These are phyloP conservation scores for Trichogramma pretiosum DNA, from an alignment of 1,140 invertebrate genomes.

Conservation along the genomic window DNA sequence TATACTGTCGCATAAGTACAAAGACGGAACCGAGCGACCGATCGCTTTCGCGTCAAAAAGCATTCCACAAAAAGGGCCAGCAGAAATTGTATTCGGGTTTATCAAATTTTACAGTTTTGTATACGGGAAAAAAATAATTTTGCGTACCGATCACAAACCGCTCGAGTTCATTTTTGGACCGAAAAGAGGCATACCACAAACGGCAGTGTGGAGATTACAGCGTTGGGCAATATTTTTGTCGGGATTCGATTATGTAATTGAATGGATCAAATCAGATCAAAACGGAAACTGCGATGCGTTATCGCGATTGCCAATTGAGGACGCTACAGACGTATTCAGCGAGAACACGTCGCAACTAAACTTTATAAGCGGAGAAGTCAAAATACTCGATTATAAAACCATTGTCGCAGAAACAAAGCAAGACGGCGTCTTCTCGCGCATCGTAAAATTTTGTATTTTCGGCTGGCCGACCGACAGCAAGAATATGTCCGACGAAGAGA, in stretches of 20 bases:
- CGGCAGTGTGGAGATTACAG: conserved; percentile 28
- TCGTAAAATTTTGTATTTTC: neutral
- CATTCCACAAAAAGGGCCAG: conserved; percentile 42
- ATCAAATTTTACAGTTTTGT: conserved; percentile 40
- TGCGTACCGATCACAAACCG: conserved; percentile 45
- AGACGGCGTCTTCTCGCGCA: neutral
- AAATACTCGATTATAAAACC: neutral
- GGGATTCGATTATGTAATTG: conserved; percentile 29
- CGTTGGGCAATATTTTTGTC: conserved; percentile 31
- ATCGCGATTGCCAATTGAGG: conserved; percentile 15
- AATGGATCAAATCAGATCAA: conserved; percentile 27
- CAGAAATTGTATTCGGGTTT: conserved; percentile 40
- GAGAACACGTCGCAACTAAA: neutral
- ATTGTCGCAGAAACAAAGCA: neutral
- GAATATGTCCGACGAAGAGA: neutral
- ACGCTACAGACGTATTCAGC: neutral
- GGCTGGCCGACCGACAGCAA: neutral
- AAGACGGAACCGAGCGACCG: conserved; percentile 29
- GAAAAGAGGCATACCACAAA: conserved; percentile 26
- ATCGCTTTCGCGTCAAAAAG: conserved; percentile 41
- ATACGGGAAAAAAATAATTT: conserved; percentile 31
- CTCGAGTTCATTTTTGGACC: conserved; percentile 39
- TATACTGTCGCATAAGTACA: conserved; percentile 34
- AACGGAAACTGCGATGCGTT: conserved; percentile 22
- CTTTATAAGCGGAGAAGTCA: neutral